Conservation (phyloP, 2,113 vertebrate species). For the Dendropsophus ebraccatus region DNA sequence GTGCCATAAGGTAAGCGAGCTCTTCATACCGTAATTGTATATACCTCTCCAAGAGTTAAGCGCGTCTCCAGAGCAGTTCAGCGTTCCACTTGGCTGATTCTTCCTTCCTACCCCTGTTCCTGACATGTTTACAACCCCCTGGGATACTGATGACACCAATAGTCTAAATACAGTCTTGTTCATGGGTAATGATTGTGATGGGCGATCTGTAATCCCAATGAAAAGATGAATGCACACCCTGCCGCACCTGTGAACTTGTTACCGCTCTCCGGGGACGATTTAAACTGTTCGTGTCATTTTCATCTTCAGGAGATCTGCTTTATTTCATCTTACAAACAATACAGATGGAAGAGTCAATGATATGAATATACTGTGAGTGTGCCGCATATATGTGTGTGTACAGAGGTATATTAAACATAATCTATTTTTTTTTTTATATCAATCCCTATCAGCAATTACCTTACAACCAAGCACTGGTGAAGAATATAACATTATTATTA, state of each 20-base stretch:
- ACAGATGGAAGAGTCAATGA: not conserved
- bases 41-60: conserved; percentile 11
- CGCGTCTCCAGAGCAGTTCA: conserved; percentile 29
- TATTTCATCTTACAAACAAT: conserved; percentile 4
- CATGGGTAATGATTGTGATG: conserved; percentile 55
- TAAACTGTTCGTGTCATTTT: conserved; percentile 33
- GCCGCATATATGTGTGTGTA: too few relatives aligned
- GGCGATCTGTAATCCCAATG: conserved; percentile 45
- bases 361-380: too few relatives aligned
- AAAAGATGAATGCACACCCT: conserved; percentile 28
- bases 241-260: conserved; percentile 51
- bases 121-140: conserved; percentile 57
- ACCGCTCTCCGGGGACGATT: conserved; percentile 41
- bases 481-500: too few relatives aligned
- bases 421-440: too few relatives aligned
- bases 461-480: too few relatives aligned
- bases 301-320: conserved; percentile 21
- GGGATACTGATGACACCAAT: conserved; percentile 52
- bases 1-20: not conserved
- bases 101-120: conserved; percentile 41
- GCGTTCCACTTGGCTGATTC: conserved; percentile 45
- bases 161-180: conserved; percentile 57
- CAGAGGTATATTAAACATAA: too few relatives aligned
- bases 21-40: not conserved
- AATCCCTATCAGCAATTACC: too few relatives aligned